Evolutionary conservation across 37 sponge, comb jelly and placozoan species (phyloP).

Genomic region (Halichondria panicea): DNA sequence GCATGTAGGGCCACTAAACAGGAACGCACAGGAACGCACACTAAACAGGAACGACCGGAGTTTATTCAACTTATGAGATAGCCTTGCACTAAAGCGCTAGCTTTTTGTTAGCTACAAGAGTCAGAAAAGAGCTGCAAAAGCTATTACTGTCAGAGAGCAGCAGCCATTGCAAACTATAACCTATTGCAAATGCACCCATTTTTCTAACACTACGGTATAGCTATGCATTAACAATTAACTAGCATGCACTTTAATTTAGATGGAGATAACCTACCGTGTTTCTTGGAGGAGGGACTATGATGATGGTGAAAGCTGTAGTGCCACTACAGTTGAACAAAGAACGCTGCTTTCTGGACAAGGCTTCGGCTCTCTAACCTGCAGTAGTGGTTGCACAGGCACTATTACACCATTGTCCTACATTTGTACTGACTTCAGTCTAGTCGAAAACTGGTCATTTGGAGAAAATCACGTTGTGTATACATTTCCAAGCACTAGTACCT

Average conservation of each 20-base stretch:
- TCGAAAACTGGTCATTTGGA: slow-evolving; percentile 56
- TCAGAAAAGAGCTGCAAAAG: no score
- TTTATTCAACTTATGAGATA: no score
- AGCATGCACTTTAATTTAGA: background rate
- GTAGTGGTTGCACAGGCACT: slow-evolving; percentile 16
- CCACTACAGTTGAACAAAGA: background rate
- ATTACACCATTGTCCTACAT: slow-evolving; percentile 23
- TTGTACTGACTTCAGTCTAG: slow-evolving; percentile 45
- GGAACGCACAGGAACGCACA: no score
- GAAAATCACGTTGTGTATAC: background rate
- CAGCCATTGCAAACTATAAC: no score
- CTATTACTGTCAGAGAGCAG: no score
- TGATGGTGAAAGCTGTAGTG: background rate
- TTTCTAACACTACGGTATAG: no score
- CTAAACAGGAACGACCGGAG: no score
- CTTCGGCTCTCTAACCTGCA: slow-evolving; percentile 13
- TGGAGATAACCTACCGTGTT: slow-evolving; percentile 3
- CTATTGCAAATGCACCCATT: no score
- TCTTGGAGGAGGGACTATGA: background rate
- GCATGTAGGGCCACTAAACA: no score
- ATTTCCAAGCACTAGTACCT: background rate
- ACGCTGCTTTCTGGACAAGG: background rate
- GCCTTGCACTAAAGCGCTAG: no score
- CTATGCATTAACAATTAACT: background rate
- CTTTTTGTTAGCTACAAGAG: no score